phyloP scores from a whole-genome alignment of 2,888 invertebrate species.

The Meteorus cinctellus region DNA sequence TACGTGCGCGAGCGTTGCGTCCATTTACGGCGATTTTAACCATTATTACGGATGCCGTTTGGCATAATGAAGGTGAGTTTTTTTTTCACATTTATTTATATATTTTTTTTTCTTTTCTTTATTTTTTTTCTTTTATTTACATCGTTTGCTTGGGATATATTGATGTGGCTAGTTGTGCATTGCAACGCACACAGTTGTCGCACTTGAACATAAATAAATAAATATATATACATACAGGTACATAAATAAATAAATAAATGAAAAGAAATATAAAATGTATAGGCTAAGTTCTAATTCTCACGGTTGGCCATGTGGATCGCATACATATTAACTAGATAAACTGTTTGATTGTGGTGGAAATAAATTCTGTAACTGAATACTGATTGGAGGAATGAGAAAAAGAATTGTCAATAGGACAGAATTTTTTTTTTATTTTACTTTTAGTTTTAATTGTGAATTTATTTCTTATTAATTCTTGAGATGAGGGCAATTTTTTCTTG shows the following conservation, averaged over 20 bases:
- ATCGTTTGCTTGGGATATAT: conserved; percentile 8
- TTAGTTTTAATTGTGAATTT: too few relatives aligned
- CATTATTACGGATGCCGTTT: conserved; percentile 68
- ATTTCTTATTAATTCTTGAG: too few relatives aligned
- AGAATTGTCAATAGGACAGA: too few relatives aligned
- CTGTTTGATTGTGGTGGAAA: too few relatives aligned
- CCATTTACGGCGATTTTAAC: conserved; percentile 71
- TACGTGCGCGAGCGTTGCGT: conserved; percentile 54
- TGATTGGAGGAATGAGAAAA: too few relatives aligned
- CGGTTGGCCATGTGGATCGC: conserved; percentile 14
- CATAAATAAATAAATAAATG: conserved; percentile 8
- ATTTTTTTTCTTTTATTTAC: neutral
- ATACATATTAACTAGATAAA: conserved; percentile 35
- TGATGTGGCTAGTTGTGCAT: conserved; percentile 43
- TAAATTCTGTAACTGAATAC: too few relatives aligned
- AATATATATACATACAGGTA: neutral
- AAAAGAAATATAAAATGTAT: neutral
- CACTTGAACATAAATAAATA: conserved; percentile 16
- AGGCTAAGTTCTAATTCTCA: neutral
- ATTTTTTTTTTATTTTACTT: too few relatives aligned
- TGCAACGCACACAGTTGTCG: conserved; percentile 11
- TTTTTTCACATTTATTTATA: conserved; percentile 53
- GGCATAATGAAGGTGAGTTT: conserved; percentile 72
- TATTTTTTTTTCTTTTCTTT: neutral
- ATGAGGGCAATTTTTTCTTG: too few relatives aligned